Conservation (phyloP, 2,797 vertebrate genomes). For the Acrossocheilus fasciatus region DNA sequence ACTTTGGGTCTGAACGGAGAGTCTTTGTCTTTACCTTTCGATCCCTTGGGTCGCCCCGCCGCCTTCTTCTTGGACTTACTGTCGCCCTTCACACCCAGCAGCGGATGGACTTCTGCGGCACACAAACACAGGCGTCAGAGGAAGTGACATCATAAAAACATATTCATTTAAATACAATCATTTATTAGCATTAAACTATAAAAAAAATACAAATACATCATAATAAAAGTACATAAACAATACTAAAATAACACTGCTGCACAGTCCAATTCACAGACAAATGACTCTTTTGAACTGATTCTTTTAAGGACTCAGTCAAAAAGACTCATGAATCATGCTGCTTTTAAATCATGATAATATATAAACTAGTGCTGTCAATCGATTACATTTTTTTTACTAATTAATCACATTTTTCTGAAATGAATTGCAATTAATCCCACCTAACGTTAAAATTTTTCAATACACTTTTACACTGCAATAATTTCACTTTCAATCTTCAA, state of each 20-base stretch:
- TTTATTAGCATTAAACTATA: no score
- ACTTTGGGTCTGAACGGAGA: constrained; percentile 97
- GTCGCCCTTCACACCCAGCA: constrained; percentile 97
- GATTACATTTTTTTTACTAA: no score
- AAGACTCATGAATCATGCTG: not conserved
- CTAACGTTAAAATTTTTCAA: no score
- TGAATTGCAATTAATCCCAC: no score
- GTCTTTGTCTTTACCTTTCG: constrained; percentile 99
- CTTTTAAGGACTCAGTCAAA: not conserved
- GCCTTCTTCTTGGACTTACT: constrained; percentile 99
- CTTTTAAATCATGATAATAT: not conserved
- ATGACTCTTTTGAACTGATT: not conserved
- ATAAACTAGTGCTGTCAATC: not conserved
- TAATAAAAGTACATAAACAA: not conserved
- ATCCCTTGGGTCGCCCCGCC: constrained; percentile 97
- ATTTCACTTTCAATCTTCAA: no score
- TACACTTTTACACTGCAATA: no score
- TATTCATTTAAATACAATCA: no score
- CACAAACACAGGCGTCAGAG: not conserved
- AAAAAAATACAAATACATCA: no score
- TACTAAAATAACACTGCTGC: not conserved
- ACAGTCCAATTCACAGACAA: no score
- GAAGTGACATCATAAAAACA: not conserved
- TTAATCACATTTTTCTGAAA: no score
- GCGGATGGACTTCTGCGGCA: constrained; percentile 92